A percentile compares a stretch with the other conserved stretches of the same genome.
Evolutionary conservation across 2,797 vertebrate species (phyloP).

Genomic region (Rhodeus uyekii): DNA sequence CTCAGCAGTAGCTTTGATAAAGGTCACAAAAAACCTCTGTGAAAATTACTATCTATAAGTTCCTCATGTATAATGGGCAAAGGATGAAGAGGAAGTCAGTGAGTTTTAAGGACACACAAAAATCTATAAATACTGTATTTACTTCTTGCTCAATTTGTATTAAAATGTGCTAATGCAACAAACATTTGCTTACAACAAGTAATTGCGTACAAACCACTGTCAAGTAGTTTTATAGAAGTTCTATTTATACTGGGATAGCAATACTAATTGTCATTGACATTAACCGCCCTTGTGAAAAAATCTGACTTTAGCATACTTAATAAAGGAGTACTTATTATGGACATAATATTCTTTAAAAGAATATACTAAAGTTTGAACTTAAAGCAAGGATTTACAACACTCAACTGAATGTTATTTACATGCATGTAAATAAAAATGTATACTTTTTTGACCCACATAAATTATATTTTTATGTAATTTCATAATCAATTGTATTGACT

Average conservation of each 20-base stretch:
- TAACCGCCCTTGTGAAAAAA: background rate
- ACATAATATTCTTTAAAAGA: background rate
- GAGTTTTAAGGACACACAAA: background rate
- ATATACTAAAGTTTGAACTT: background rate
- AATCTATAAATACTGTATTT: too few relatives aligned
- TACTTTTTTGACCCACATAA: background rate
- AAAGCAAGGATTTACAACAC: background rate
- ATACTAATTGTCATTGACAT: background rate
- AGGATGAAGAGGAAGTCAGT: constrained; percentile 2
- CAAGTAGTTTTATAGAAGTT: background rate
- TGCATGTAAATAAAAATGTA: background rate
- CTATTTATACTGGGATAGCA: background rate
- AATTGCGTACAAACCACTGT: background rate
- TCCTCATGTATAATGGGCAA: background rate
- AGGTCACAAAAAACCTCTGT: constrained; percentile 44
- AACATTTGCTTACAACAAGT: background rate
- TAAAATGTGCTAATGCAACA: background rate
- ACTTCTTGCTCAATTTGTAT: background rate
- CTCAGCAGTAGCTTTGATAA: constrained; percentile 41
- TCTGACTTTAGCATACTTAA: background rate
- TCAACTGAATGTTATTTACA: background rate
- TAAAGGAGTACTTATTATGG: background rate
- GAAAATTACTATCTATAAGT: constrained; percentile 14
- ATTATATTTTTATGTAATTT: background rate
- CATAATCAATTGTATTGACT: too few relatives aligned